Evolutionary conservation across 2,113 vertebrate genomes (phyloP), one percentile per base, ranked within the genome.

Genomic region (Nothoprocta perdicaria): DNA sequence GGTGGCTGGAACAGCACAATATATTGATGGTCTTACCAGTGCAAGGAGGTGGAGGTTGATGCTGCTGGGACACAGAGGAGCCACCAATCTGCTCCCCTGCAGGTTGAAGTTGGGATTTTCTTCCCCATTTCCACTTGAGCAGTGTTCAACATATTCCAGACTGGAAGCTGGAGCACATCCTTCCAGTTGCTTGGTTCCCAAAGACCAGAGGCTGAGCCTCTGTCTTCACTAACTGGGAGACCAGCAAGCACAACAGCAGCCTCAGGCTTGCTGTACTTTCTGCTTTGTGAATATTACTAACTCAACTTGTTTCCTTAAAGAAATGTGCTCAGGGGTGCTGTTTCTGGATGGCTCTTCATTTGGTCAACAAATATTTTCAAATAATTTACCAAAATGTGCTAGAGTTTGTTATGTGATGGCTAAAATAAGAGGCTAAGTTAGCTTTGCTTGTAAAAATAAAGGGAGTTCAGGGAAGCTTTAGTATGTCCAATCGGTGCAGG

Each of bases 21-120:
- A 9, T 24, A 4, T 1, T 2, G 61, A 13, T 66, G 19, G n/a
- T n/a, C 52, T n/a, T 12, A 10, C 3, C 40, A 12, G n/a, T 3
- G 8, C 31, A 5, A 14, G 57, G 41, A 5, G 15, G 50, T 57
- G 15, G 3, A 4, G 41, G 22, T 24, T 27, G 74, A 62, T 27
- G 53, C 10, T 46, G 33, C 29, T 3, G 6, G 10, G 33, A 6
- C 19, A 6, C 48, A 57, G 6, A 14, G 33, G 0, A 18, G 33
- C 12, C 55, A 6, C 14, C 38, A n/a, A 46, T 23, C 61, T 46
- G 38, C 53, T 74, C 33, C 10, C 6, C 1, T 24, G 38, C 52
- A 67, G 18, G 38, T 3, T 33, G 53, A 53, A 27, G 19, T 3
- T 7, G 53, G 53, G 16, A 57, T 57, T 31, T 31, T 57, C 27